Conservation (phyloP, 2,888 invertebrate genomes). For the Habrosyne pyritoides region DNA sequence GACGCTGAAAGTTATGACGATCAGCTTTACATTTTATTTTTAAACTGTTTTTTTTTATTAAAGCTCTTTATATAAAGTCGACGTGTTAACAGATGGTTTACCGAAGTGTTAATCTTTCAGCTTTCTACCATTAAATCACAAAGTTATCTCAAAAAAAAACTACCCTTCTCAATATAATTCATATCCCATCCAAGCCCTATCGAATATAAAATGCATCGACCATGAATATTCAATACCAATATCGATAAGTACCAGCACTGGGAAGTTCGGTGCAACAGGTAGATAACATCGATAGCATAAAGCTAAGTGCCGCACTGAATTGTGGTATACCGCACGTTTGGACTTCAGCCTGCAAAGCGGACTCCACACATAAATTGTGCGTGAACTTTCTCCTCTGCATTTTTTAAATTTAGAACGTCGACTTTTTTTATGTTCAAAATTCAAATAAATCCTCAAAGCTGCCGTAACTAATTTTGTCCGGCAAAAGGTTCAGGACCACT, state of each 20-base stretch:
- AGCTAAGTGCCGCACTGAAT: background rate
- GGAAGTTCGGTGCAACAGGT: background rate
- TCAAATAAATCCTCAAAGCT: constrained; percentile 43
- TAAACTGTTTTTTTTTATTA: background rate
- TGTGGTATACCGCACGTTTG: constrained; percentile 6
- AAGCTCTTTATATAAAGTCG: too few relatives aligned
- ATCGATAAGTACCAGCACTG: constrained; percentile 4
- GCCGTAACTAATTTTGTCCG: constrained; percentile 14
- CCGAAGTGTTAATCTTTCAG: too few relatives aligned
- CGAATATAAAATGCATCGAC: background rate
- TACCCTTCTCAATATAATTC: background rate
- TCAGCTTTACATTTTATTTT: background rate
- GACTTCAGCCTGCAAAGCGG: constrained; percentile 9
- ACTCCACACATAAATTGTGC: constrained; percentile 28
- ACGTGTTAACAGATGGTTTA: too few relatives aligned
- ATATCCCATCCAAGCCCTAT: background rate
- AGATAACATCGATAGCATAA: background rate
- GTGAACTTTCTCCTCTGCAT: constrained; percentile 25
- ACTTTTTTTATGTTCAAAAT: constrained; percentile 39
- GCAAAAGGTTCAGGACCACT: background rate
- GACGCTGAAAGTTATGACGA: too few relatives aligned
- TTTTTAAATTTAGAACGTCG: constrained; percentile 34
- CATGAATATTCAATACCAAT: background rate
- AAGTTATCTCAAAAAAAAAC: background rate
- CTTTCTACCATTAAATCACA: background rate